phyloP scores from a whole-genome alignment of 1,140 invertebrate genomes.

The Lepeophtheirus salmonis region DNA sequence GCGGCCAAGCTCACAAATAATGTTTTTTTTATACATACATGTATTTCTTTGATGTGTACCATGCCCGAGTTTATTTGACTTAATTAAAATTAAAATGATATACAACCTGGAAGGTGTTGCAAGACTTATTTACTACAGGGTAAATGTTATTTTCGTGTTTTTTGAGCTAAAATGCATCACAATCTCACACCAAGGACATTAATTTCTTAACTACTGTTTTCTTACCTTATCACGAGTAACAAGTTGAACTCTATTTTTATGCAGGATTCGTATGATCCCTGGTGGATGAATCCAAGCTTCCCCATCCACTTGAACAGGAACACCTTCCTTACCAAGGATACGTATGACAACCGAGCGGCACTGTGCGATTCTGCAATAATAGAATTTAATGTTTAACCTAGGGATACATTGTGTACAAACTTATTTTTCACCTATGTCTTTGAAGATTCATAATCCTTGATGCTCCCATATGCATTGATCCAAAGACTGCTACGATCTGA shows the following conservation, averaged over 20 bases:
- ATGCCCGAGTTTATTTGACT: too few species aligned
- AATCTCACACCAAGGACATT: too few species aligned
- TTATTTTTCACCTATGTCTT: slow-evolving; percentile 44
- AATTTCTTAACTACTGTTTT: too few species aligned
- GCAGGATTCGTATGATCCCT: slow-evolving; percentile 79
- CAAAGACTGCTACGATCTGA: slow-evolving; percentile 64
- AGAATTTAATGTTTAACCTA: background rate
- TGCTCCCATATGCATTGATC: slow-evolving; percentile 88
- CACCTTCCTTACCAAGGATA: slow-evolving; percentile 46
- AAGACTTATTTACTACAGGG: too few species aligned
- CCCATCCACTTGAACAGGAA: slow-evolving; percentile 64
- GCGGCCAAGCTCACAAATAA: too few species aligned
- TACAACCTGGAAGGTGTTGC: too few species aligned
- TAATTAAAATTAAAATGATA: too few species aligned
- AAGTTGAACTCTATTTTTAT: slow-evolving; percentile 93
- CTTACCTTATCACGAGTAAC: slow-evolving; percentile 62
- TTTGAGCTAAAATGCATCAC: too few species aligned
- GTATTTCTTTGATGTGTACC: too few species aligned
- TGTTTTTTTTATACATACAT: too few species aligned
- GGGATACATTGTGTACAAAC: background rate
- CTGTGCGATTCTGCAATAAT: slow-evolving; percentile 58
- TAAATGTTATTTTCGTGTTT: too few species aligned
- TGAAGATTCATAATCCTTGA: slow-evolving; percentile 82
- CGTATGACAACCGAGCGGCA: slow-evolving; percentile 87
- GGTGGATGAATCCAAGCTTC: slow-evolving; percentile 97